Evolutionary conservation across 2,888 invertebrate species (phyloP), one percentile per base, ranked within the genome.

Genomic region (Neria commutata): DNA sequence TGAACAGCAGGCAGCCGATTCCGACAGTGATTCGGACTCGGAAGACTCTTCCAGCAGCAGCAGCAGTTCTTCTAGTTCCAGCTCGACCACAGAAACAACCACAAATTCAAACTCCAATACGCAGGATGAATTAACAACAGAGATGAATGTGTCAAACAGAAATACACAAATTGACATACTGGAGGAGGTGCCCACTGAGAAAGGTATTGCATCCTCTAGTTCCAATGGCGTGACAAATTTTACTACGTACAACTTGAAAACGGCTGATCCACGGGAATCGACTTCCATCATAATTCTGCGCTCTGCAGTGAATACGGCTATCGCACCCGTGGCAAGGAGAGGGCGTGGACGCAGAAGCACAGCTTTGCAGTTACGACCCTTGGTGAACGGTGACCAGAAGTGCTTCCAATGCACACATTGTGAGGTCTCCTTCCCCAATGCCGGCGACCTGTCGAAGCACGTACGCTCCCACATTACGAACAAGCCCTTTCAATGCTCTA

Each of bases 371-470:
- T 57, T 51, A 2, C 60, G 1, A 54, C 63, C 4, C 37, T 65
- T 29, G 58, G 66, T 60, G 10, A 65, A 66, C 58, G 71, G 70
- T 1, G 67, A 68, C 1, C 74, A 74, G 16, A 79, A 78, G 48
- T 77, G 79, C 55, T 81, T 81, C 57, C 81, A 81, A 58, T 81
- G 81, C 60, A 70, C 78, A 1, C 80, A 81, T 54, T 82, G 82
- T 51, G 82, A 81, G 50, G 78, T 75, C 0, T 80, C 79, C 3
- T 82, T 80, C 57, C 77, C 72, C 3, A 82, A 78, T 60, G 82
- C 82, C 47, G 82, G 82, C 0, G 82, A 82, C 67, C 70, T 82
- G n/a, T 82, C 82, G 1, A 82, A 81, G 62, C 82, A 82, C 54
- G 82, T 82, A 2, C 77, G 82, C 2, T 82, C 81, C 19, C 82